Percentiles rank a stretch among this genome's conserved stretches.
These are phyloP conservation scores for Melipona bicolor DNA, from an alignment of 2,888 invertebrate species.

Conservation along the genomic window DNA sequence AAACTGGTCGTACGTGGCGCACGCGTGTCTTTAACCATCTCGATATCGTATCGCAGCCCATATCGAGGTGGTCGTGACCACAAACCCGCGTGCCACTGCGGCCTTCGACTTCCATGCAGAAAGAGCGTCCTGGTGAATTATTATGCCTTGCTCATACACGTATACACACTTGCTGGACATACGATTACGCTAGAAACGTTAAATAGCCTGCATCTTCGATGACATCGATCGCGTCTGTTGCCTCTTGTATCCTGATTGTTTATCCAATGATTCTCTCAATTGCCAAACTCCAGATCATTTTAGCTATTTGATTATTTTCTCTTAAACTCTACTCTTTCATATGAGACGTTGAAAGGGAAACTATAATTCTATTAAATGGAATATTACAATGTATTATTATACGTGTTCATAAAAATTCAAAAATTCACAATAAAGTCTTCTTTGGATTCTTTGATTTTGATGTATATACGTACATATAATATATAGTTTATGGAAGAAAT, in stretches of 20 bases:
- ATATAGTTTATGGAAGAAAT: too few species aligned
- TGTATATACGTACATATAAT: too few species aligned
- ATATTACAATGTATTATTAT: background rate
- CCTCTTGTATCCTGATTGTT: background rate
- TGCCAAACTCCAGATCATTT: too few species aligned
- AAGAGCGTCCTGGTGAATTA: constrained; percentile 68
- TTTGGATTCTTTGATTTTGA: too few species aligned
- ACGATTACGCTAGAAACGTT: constrained; percentile 48
- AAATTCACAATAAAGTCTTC: background rate
- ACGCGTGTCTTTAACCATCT: constrained; percentile 70
- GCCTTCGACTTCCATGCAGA: constrained; percentile 73
- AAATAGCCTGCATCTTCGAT: constrained; percentile 38
- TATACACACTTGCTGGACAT: constrained; percentile 15
- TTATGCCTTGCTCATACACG: constrained; percentile 48
- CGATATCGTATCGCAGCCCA: constrained; percentile 70
- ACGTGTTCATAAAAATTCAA: background rate
- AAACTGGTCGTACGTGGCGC: constrained; percentile 60
- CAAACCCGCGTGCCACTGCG: constrained; percentile 68
- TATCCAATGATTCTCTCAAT: background rate
- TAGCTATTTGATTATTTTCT: too few species aligned
- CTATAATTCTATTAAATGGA: background rate
- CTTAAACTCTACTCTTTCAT: background rate
- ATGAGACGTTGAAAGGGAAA: background rate
- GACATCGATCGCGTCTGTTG: background rate
- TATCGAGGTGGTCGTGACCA: constrained; percentile 70